Conservation (phyloP, 2,888 invertebrate genomes). For the Thalpophila matura region DNA sequence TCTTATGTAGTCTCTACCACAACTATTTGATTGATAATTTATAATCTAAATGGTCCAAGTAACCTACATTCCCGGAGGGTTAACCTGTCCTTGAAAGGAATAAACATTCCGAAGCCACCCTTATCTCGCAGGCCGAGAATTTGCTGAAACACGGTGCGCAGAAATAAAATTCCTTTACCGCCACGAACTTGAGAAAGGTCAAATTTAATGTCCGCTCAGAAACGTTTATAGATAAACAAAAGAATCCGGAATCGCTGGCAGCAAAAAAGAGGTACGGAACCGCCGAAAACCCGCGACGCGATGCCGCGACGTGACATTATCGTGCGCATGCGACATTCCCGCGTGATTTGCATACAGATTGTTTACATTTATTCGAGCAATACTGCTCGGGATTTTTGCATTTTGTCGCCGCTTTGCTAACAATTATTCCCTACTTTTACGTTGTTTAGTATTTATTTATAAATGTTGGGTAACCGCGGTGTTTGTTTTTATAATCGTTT, state of each 20-base stretch:
- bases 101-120: constrained; percentile 51
- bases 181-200: constrained; percentile 55
- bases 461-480: constrained; percentile 32
- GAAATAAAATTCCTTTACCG: constrained; percentile 51
- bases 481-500: constrained; percentile 56
- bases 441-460: constrained; percentile 60
- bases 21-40: constrained; percentile 45
- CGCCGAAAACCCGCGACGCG: constrained; percentile 50
- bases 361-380: constrained; percentile 73
- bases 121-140: constrained; percentile 47
- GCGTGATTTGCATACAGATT: constrained; percentile 83
- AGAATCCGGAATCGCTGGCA: constrained; percentile 50
- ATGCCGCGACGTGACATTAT: constrained; percentile 70
- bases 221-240: constrained; percentile 62
- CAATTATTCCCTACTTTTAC: constrained; percentile 63
- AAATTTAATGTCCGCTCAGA: constrained; percentile 57
- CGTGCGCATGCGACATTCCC: constrained; percentile 72
- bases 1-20: neutral
- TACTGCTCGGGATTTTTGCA: constrained; percentile 67
- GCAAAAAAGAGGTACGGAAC: constrained; percentile 59
- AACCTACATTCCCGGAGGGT: constrained; percentile 24
- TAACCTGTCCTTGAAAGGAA: constrained; percentile 40
- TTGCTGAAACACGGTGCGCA: constrained; percentile 37
- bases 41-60: constrained; percentile 35
- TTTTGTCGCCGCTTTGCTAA: constrained; percentile 61